phyloP scores from a whole-genome alignment of 2,113 vertebrate genomes.

The Limanda limanda region DNA sequence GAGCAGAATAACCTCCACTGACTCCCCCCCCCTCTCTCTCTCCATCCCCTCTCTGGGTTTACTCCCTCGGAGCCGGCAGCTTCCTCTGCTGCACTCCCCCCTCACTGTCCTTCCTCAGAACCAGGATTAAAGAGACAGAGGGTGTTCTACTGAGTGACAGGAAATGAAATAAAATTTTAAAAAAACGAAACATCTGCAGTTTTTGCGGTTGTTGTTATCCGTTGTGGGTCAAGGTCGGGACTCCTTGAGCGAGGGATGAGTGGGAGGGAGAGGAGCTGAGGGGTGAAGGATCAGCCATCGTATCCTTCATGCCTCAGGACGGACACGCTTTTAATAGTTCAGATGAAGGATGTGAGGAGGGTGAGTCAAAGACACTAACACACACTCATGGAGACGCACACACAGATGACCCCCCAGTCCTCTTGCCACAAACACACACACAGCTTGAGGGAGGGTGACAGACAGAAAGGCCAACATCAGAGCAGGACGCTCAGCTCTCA shows the following conservation, averaged over 20 bases:
- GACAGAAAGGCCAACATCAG: conserved; percentile 58
- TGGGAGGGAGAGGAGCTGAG: conserved; percentile 7
- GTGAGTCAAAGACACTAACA: conserved; percentile 68
- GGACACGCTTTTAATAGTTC: conserved; percentile 71
- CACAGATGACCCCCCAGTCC: conserved; percentile 45
- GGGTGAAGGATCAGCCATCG: conserved; percentile 73
- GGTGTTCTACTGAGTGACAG: no score
- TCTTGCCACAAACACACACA: conserved; percentile 31
- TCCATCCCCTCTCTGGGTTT: conserved; percentile 37
- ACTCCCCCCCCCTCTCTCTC: no score
- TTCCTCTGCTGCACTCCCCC: conserved; percentile 49
- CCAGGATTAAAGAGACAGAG: conserved; percentile 14
- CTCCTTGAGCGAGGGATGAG: conserved; percentile 24
- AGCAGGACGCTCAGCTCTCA: background rate
- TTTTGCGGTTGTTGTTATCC: background rate
- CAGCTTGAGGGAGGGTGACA: conserved; percentile 55
- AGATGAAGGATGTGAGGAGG: conserved; percentile 59
- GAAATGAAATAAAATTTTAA: background rate
- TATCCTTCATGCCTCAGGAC: conserved; percentile 62
- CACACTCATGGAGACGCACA: conserved; percentile 41
- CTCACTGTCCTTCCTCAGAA: conserved; percentile 42
- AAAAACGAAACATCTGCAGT: background rate
- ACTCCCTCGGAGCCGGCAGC: conserved; percentile 57
- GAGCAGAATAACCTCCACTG: conserved; percentile 76
- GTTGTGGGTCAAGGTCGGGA: conserved; percentile 14